phyloP scores from a whole-genome alignment of 2,113 vertebrate genomes.

The Oreotrochilus melanogaster region DNA sequence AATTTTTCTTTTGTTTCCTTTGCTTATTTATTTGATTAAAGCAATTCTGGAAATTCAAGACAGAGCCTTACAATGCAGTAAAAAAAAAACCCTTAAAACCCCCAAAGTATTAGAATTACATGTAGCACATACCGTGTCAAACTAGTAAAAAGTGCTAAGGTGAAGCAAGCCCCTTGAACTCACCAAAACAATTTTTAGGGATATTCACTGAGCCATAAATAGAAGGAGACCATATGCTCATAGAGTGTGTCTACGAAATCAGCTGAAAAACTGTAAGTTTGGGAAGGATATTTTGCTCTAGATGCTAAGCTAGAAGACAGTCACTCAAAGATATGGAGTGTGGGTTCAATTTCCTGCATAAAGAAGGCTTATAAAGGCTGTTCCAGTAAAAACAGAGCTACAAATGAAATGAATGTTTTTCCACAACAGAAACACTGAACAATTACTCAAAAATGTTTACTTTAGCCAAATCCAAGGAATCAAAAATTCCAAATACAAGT shows the following conservation, averaged over 20 bases:
- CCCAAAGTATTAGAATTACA: background rate
- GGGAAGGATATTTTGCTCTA: background rate
- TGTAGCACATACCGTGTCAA: background rate
- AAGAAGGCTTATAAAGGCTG: background rate
- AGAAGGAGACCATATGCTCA: conserved; percentile 11
- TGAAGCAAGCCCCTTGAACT: background rate
- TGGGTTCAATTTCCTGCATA: background rate
- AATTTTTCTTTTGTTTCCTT: background rate
- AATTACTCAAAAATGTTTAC: background rate
- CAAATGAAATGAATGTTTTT: background rate
- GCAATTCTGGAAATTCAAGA: background rate
- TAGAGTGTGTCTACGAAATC: background rate
- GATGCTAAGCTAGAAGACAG: background rate
- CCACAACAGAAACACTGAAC: background rate
- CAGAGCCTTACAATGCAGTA: background rate
- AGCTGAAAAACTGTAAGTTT: background rate
- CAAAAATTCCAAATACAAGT: background rate
- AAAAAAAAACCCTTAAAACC: background rate
- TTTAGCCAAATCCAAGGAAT: background rate
- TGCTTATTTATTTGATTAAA: background rate
- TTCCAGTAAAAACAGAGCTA: background rate
- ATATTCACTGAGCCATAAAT: background rate
- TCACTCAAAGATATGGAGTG: background rate
- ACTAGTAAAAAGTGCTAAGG: background rate
- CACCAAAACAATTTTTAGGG: conserved; percentile 19